Conservation (phyloP, 2,797 vertebrate species). For the Chrosomus eos region DNA sequence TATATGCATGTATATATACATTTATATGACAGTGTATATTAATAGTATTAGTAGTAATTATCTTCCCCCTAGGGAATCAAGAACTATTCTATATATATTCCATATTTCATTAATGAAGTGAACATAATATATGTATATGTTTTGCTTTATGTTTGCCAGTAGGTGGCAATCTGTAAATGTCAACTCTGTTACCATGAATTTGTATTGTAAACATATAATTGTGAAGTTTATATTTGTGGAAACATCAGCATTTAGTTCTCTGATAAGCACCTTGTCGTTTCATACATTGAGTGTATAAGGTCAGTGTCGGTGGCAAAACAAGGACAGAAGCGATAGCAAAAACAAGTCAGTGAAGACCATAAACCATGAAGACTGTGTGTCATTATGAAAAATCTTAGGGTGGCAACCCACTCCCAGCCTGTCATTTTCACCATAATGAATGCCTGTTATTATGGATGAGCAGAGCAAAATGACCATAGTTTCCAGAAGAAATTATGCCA, state of each 20-base stretch:
- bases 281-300: neutral
- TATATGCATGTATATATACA: too few relatives aligned
- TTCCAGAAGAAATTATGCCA: conserved; percentile 31
- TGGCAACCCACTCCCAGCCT: conserved; percentile 16
- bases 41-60: too few relatives aligned
- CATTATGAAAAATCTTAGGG: conserved; percentile 37
- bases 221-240: neutral
- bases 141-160: neutral
- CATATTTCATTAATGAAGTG: too few relatives aligned
- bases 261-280: neutral
- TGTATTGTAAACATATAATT: neutral
- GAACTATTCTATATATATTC: too few relatives aligned
- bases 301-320: neutral
- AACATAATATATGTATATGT: neutral
- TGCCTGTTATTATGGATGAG: conserved; percentile 20
- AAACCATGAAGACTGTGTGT: conserved; percentile 22
- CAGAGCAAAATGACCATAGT: conserved; percentile 20
- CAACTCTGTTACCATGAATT: neutral
- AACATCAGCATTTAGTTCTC: conserved; percentile 4
- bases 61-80: too few relatives aligned
- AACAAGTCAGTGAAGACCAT: conserved; percentile 12
- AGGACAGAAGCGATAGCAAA: conserved; percentile 4
- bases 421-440: conserved; percentile 32
- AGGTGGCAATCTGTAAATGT: neutral
- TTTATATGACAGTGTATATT: too few relatives aligned